phyloP scores from a whole-genome alignment of 2,113 vertebrate genomes.

The Egretta garzetta region DNA sequence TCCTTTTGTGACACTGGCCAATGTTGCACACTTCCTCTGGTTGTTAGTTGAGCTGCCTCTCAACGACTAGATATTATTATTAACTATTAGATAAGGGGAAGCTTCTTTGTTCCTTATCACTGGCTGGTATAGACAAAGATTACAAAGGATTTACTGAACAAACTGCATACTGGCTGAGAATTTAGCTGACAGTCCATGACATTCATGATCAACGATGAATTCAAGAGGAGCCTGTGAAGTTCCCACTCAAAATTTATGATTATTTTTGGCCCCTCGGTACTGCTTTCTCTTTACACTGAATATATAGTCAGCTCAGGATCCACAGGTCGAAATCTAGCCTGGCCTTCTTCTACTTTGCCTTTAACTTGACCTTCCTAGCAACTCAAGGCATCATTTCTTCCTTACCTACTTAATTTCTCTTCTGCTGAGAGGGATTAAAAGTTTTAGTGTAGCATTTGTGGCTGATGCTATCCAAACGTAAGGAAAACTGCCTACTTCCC shows the following conservation, averaged over 20 bases:
- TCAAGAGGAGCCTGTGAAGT: not conserved
- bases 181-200: not conserved
- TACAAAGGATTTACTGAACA: not conserved
- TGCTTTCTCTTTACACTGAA: not conserved
- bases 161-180: not conserved
- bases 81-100: not conserved
- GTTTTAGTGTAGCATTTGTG: not conserved
- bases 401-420: not conserved
- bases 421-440: not conserved
- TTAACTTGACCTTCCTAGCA: not conserved
- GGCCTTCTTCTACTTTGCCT: not conserved
- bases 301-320: not conserved
- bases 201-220: not conserved
- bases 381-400: not conserved
- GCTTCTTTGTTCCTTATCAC: not conserved
- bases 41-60: not conserved
- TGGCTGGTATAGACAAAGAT: not conserved
- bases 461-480: conserved; percentile 1
- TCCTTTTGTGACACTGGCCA: not conserved
- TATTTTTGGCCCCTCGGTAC: not conserved
- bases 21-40: not conserved
- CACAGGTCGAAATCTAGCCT: not conserved
- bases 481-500: conserved; percentile 49
- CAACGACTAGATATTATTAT: not conserved
- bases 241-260: not conserved